phyloP scores from a whole-genome alignment of 2,797 vertebrate genomes.

The Propithecus deckenii region DNA sequence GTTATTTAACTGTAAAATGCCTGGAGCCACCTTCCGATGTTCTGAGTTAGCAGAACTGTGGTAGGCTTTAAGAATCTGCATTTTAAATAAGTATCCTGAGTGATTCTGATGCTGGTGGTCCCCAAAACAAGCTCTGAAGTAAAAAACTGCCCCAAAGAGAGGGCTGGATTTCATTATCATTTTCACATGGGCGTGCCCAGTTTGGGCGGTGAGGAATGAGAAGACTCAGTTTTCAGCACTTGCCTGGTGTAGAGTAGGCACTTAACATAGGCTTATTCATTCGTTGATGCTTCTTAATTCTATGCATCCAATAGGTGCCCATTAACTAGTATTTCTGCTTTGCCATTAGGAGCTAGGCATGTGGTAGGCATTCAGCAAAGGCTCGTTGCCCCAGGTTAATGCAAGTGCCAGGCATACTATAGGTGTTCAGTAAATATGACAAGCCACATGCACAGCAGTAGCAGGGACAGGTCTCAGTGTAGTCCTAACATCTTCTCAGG shows the following conservation, averaged over 20 bases:
- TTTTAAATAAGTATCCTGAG: background rate
- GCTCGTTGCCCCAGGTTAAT: too few relatives aligned
- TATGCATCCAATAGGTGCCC: background rate
- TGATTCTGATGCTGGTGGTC: background rate
- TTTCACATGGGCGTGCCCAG: background rate
- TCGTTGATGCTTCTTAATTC: background rate
- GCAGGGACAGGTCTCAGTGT: background rate
- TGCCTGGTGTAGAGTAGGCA: too few relatives aligned
- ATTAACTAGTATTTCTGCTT: background rate
- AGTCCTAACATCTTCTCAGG: background rate
- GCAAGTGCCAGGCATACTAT: background rate
- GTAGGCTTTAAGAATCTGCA: background rate
- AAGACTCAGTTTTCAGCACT: background rate
- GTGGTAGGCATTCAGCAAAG: background rate
- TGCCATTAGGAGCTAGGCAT: background rate
- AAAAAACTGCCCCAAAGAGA: background rate
- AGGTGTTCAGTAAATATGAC: background rate
- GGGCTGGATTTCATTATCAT: background rate
- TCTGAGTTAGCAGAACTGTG: background rate
- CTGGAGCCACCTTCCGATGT: background rate
- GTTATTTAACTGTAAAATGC: background rate
- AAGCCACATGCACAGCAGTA: background rate
- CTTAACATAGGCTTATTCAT: background rate
- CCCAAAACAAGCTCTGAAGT: background rate
- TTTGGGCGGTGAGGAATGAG: background rate